Base-by-base conservation (phyloP, 2,113 vertebrate genomes). In the Garra rufa region DNA sequence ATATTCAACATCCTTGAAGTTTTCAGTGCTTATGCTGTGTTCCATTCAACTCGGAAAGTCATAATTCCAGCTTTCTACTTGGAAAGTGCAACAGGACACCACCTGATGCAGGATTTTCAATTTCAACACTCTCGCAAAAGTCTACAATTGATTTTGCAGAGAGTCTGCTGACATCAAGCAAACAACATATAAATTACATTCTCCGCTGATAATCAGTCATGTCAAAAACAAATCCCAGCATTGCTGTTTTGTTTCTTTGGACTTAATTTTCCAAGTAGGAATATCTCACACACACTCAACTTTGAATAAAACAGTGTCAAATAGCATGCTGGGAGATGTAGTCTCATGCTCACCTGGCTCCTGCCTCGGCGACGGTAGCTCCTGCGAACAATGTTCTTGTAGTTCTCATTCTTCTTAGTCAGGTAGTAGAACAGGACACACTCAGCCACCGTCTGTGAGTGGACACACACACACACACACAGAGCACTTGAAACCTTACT, bases 361-460 rank as follows among this genome's bases (percentile, higher is more conserved):
- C 98, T 96, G 85, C 98, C 98, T 0, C 98, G 92, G 24, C 98
- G 96, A 46, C 97, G 95, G 90, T 97, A 98, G 92, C 96, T 99
- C 88, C 98, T 95, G 50, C 98, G 95, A 9, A 99, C 97, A 0
- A 98, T 96, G 89, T 96, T 98, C 91, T 99, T 99, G 81, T 99
- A 99, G 88, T 99, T 98, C 89, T 99, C 97, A 76, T 97, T 99
- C 95, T 99, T 99, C 95, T 99, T 99, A 88, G 98, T 99, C 94
- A 99, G 90, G 92, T 99, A 99, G 91, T 99, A 99, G 75, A 99
- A 99, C 9, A 99, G 96, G 84, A 99, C 98, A 0, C 98, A 99
- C 92, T 99, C 98, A 0, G 97, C 96, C 92, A 99, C 98, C 0
- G 97, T 99, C 98, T 99, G 95, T 73, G 91, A 94, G 0, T 55